A percentile compares a stretch with the other conserved stretches of the same genome.
Conservation (phyloP, 2,888 invertebrate species). For the Andrena hattorfiana region DNA sequence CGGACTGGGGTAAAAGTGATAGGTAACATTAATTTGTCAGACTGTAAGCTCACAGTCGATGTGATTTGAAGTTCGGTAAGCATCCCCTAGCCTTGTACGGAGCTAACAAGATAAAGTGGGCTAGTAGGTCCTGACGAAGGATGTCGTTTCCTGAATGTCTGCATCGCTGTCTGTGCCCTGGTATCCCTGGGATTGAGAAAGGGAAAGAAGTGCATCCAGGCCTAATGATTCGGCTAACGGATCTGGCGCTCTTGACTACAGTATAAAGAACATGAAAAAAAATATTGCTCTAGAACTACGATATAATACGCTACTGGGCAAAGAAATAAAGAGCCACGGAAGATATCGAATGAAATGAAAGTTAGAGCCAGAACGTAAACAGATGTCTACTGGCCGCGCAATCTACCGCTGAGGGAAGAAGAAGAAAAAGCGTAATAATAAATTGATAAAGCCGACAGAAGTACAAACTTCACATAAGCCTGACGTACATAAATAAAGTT, state of each 20-base stretch:
- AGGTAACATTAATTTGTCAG: slow-evolving; percentile 61
- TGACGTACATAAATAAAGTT: slow-evolving; percentile 5
- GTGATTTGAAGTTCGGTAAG: slow-evolving; percentile 51
- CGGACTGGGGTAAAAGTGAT: slow-evolving; percentile 48
- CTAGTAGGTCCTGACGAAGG: slow-evolving; percentile 80
- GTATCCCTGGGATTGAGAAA: slow-evolving; percentile 82
- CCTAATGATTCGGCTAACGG: slow-evolving; percentile 79
- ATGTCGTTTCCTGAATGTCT: slow-evolving; percentile 79
- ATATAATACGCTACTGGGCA: slow-evolving; percentile 30
- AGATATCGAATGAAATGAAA: slow-evolving; percentile 11
- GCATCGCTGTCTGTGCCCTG: slow-evolving; percentile 80
- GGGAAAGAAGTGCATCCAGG: slow-evolving; percentile 83
- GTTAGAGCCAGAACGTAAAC: not conserved
- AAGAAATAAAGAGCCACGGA: slow-evolving; percentile 13
- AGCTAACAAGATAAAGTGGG: slow-evolving; percentile 59
- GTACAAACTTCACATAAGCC: slow-evolving; percentile 6
- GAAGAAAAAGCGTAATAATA: not conserved
- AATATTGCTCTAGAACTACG: slow-evolving; percentile 66
- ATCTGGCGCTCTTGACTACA: slow-evolving; percentile 77
- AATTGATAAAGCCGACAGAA: slow-evolving; percentile 20
- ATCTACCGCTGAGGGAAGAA: not conserved
- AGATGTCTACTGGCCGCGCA: not conserved
- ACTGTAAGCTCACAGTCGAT: slow-evolving; percentile 51
- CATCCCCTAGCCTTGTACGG: slow-evolving; percentile 58
- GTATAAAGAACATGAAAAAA: slow-evolving; percentile 70